Conservation (phyloP, 2,888 invertebrate genomes). For the Brenthis hecate region DNA sequence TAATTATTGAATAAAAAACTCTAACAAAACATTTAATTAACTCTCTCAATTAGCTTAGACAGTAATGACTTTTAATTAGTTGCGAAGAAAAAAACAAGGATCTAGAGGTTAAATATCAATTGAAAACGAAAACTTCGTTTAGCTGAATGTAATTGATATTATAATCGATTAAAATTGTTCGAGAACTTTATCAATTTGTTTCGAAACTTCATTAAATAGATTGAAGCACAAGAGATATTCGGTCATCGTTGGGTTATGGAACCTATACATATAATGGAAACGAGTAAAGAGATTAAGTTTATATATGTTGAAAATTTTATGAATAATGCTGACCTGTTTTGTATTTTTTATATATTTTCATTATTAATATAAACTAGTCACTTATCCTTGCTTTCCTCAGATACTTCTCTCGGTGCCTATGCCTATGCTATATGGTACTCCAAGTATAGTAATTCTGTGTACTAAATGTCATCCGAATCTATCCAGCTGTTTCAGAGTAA, state of each 20-base stretch:
- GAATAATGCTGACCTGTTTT: too few species aligned
- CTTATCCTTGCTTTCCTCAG: too few species aligned
- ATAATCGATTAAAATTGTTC: constrained; percentile 10
- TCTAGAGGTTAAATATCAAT: constrained; percentile 11
- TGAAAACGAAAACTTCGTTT: constrained; percentile 15
- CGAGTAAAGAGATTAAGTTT: too few species aligned
- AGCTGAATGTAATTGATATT: constrained; percentile 8
- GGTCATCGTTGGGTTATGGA: constrained; percentile 2
- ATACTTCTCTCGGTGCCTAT: too few species aligned
- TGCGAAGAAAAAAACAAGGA: not conserved
- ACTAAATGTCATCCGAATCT: too few species aligned
- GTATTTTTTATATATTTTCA: too few species aligned
- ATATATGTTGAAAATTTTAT: too few species aligned
- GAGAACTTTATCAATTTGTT: constrained; percentile 10
- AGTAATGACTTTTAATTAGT: not conserved
- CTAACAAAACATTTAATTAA: constrained; percentile 25
- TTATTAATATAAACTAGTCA: too few species aligned
- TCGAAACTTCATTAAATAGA: constrained; percentile 3
- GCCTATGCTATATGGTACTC: too few species aligned
- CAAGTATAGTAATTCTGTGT: too few species aligned
- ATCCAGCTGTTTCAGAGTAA: too few species aligned
- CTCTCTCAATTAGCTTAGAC: constrained; percentile 16
- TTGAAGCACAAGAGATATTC: constrained; percentile 3
- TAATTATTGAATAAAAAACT: constrained; percentile 4
- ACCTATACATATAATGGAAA: too few species aligned